phyloP scores from a whole-genome alignment of 2,888 invertebrate genomes.

The Eristalis tenax region DNA sequence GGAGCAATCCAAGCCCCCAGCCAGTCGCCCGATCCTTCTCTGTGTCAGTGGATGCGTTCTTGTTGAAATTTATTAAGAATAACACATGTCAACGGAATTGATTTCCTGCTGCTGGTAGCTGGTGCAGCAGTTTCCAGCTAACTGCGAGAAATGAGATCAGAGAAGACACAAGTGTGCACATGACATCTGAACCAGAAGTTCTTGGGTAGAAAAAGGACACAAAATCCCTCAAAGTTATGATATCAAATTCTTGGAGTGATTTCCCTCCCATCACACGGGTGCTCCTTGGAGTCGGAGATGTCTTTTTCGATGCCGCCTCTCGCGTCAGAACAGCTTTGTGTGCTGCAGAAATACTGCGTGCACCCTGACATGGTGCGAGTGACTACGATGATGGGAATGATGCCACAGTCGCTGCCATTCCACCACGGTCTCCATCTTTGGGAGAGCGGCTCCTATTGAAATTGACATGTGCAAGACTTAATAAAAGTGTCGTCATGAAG shows the following conservation, averaged over 20 bases:
- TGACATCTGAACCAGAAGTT: slow-evolving; percentile 52
- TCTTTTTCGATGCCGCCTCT: too few relatives aligned
- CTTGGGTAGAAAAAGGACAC: neutral
- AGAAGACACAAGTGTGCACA: slow-evolving; percentile 59
- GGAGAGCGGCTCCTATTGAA: slow-evolving; percentile 38
- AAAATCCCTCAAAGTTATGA: slow-evolving; percentile 3
- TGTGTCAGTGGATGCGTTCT: slow-evolving; percentile 1
- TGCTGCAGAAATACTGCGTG: slow-evolving; percentile 55
- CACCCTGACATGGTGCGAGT: slow-evolving; percentile 63
- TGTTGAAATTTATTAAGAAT: slow-evolving; percentile 54
- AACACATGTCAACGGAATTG: slow-evolving; percentile 61
- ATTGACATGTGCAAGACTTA: slow-evolving; percentile 72
- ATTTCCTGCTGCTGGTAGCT: slow-evolving; percentile 18
- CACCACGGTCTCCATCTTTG: neutral
- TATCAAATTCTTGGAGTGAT: slow-evolving; percentile 61
- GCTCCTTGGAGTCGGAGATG: neutral
- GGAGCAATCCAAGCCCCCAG: neutral
- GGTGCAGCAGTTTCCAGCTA: slow-evolving; percentile 1
- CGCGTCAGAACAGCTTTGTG: slow-evolving; percentile 24
- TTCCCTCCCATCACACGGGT: slow-evolving; percentile 30
- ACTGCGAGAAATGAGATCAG: slow-evolving; percentile 34
- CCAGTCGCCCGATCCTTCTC: slow-evolving; percentile 12
- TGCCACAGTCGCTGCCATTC: slow-evolving; percentile 13
- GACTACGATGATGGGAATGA: slow-evolving; percentile 31
- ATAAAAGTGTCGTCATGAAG: slow-evolving; percentile 65